Evolutionary conservation across 2,797 vertebrate species (phyloP).

Genomic region (Chelon auratus): DNA sequence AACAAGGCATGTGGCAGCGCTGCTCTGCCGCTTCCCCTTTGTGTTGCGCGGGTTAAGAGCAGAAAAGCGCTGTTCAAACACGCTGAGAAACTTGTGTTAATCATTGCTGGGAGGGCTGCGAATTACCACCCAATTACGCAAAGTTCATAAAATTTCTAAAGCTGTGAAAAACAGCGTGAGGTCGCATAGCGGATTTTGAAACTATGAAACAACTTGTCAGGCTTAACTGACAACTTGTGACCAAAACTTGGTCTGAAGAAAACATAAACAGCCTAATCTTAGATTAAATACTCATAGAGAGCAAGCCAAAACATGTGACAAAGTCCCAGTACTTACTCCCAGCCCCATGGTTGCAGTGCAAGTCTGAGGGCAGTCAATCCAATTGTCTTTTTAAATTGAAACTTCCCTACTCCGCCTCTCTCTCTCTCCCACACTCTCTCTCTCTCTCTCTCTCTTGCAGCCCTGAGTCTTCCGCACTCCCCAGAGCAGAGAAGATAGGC

Average conservation of each 20-base stretch:
- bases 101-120: conserved; percentile 36
- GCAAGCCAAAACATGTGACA: conserved; percentile 58
- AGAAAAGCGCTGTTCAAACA: conserved; percentile 51
- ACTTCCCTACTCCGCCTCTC: conserved; percentile 73
- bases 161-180: background rate
- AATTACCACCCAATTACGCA: background rate
- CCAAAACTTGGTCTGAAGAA: conserved; percentile 10
- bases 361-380: conserved; percentile 72
- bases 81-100: conserved; percentile 36
- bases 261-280: conserved; percentile 2
- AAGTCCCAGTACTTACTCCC: conserved; percentile 80
- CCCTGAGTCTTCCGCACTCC: conserved; percentile 63
- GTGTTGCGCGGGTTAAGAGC: background rate
- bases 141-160: background rate
- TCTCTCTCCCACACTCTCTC: conserved; percentile 58
- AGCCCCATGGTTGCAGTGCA: conserved; percentile 82
- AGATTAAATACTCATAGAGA: conserved; percentile 30
- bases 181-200: conserved; percentile 20
- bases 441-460: conserved; percentile 41
- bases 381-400: conserved; percentile 76
- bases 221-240: conserved; percentile 33
- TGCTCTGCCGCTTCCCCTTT: conserved; percentile 31
- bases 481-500: conserved; percentile 73
- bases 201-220: conserved; percentile 8
- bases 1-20: conserved; percentile 7